These are phyloP conservation scores for Ariopsis seemanni DNA, from an alignment of 2,113 vertebrate species.

Conservation along the genomic window DNA sequence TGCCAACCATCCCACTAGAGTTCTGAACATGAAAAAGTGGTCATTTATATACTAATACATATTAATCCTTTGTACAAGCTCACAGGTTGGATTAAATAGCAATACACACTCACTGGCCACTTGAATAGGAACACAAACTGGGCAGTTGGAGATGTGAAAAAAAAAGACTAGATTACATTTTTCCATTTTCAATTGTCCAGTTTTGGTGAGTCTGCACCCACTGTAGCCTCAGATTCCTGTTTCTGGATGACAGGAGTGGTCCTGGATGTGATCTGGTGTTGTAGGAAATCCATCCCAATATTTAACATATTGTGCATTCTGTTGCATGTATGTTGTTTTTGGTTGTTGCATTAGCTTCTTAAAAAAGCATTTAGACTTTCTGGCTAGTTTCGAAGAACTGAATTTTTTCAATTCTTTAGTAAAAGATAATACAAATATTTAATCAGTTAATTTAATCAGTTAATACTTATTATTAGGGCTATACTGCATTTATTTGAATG, in stretches of 20 bases:
- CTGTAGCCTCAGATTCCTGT: neutral
- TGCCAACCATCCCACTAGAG: conserved; percentile 54
- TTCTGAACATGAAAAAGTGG: conserved; percentile 28
- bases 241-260: neutral
- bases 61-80: conserved; percentile 24
- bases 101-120: neutral
- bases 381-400: neutral
- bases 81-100: neutral
- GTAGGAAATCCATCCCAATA: neutral
- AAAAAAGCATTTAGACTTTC: neutral
- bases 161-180: neutral
- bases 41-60: conserved; percentile 40
- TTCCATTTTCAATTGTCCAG: neutral
- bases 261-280: neutral
- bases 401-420: neutral
- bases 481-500: neutral
- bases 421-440: neutral
- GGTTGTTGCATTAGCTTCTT: neutral
- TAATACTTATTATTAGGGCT: neutral
- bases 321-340: neutral
- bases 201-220: neutral
- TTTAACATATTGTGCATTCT: neutral
- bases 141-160: neutral
- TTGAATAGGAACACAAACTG: neutral
- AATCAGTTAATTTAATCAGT: neutral